Evolutionary conservation across 2,113 vertebrate species (phyloP).

Genomic region (Numida meleagris): DNA sequence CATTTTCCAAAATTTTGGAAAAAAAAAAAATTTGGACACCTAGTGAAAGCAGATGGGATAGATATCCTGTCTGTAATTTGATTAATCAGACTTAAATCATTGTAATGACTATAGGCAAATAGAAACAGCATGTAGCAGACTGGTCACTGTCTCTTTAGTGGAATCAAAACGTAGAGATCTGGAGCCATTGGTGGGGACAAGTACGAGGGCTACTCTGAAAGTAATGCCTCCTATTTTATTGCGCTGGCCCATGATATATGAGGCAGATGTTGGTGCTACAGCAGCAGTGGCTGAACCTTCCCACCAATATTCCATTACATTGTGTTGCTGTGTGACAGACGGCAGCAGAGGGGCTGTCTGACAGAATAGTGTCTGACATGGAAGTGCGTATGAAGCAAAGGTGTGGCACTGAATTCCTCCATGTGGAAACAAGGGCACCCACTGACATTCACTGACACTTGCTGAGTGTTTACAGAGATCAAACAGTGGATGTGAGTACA

Average conservation of each 20-base stretch:
- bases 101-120: background rate
- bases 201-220: background rate
- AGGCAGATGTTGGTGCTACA: background rate
- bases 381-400: background rate
- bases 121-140: background rate
- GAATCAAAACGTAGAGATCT: background rate
- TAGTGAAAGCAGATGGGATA: background rate
- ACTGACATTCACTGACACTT: background rate
- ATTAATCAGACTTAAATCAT: constrained; percentile 8
- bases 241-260: background rate
- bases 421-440: background rate
- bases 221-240: background rate
- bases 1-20: constrained; percentile 52
- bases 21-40: background rate
- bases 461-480: background rate
- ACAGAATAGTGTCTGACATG: background rate
- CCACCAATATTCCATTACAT: background rate
- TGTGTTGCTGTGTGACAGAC: background rate
- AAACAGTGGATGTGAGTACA: background rate
- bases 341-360: background rate
- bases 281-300: background rate
- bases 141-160: background rate
- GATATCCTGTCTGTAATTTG: constrained; percentile 22
- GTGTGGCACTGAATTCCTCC: background rate
- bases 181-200: background rate